A percentile compares a stretch with the other conserved stretches of the same genome.
phyloP scores from a whole-genome alignment of 2,888 invertebrate genomes.

The Crematogaster levior region DNA sequence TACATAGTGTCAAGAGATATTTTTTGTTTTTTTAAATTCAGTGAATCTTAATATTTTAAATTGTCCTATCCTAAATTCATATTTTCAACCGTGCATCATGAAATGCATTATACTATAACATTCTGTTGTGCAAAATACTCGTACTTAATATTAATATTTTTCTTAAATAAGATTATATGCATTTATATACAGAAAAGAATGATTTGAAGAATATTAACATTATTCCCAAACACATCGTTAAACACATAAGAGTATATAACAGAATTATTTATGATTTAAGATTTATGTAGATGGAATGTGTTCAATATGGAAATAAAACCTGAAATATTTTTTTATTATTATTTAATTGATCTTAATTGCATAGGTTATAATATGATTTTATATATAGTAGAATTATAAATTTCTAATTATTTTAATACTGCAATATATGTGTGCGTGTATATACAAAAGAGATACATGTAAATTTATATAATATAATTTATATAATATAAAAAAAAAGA shows the following conservation, averaged over 20 bases:
- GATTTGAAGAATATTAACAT: not conserved
- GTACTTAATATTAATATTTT: not conserved
- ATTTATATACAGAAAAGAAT: not conserved
- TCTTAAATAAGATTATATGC: slow-evolving; percentile 6
- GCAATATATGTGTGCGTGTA: not conserved
- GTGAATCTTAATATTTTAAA: not conserved
- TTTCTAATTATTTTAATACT: slow-evolving; percentile 8
- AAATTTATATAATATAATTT: too few species aligned
- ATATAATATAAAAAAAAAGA: too few species aligned
- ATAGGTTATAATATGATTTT: not conserved
- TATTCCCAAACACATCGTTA: not conserved
- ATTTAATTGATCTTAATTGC: not conserved
- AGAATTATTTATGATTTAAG: slow-evolving; percentile 23
- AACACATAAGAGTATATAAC: not conserved
- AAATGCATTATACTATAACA: slow-evolving; percentile 1
- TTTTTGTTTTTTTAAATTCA: slow-evolving; percentile 5
- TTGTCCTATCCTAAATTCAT: not conserved
- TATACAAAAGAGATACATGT: not conserved
- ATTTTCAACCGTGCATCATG: not conserved
- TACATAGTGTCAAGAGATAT: slow-evolving; percentile 27
- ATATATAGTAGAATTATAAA: not conserved
- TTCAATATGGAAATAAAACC: not conserved
- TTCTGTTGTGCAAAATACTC: not conserved
- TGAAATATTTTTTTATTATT: not conserved
- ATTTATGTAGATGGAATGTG: not conserved